phyloP scores from a whole-genome alignment of 2,888 invertebrate species.

The Fragum fragum region DNA sequence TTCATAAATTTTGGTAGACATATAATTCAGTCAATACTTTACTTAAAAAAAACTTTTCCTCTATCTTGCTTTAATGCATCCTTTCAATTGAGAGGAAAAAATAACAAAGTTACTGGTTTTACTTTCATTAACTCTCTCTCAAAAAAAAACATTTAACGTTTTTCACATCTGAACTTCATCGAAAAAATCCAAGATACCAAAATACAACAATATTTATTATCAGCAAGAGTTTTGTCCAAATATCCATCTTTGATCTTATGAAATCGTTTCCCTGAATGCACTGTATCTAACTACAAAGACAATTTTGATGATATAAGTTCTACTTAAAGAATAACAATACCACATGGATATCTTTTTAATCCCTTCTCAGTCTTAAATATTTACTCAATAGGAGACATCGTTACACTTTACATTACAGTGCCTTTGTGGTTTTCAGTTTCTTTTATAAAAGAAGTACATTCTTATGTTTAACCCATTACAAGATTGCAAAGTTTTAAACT shows the following conservation, averaged over 20 bases:
- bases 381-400: no score
- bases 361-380: not conserved
- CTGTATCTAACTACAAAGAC: not conserved
- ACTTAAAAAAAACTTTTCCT: no score
- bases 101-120: no score
- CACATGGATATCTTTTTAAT: not conserved
- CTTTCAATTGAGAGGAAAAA: no score
- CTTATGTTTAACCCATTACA: no score
- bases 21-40: not conserved
- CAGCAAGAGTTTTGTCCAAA: constrained; percentile 51
- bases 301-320: not conserved
- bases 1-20: not conserved
- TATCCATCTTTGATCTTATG: constrained; percentile 44
- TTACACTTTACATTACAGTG: no score
- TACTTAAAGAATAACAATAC: not conserved
- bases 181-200: constrained; percentile 35
- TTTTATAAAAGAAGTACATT: no score
- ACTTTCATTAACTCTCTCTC: no score
- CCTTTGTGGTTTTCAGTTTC: no score
- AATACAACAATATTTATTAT: constrained; percentile 47
- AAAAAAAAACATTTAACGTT: no score
- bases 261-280: constrained; percentile 2
- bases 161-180: not conserved
- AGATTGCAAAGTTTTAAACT: no score
- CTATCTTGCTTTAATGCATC: no score